phyloP scores from a whole-genome alignment of 2,113 vertebrate species.

The Hirundichthys speculiger region DNA sequence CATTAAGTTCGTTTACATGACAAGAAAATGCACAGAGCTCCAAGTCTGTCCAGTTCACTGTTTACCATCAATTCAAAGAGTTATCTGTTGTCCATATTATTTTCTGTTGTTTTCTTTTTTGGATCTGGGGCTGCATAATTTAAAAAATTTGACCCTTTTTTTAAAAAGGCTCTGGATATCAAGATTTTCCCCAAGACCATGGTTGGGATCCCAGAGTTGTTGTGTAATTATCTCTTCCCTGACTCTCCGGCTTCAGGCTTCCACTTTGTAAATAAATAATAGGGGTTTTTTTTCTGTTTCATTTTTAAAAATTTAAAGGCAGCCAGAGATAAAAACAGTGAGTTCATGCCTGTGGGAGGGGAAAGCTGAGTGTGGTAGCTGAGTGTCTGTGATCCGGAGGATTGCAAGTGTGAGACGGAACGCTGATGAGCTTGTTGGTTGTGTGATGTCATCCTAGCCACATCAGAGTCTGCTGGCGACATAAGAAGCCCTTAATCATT shows the following conservation, averaged over 20 bases:
- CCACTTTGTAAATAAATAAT: conserved; percentile 50
- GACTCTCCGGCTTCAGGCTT: conserved; percentile 21
- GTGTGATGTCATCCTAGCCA: conserved; percentile 58
- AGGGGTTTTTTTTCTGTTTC: neutral
- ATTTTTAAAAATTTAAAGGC: conserved; percentile 38
- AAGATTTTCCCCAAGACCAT: neutral
- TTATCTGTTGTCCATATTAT: too few relatives aligned
- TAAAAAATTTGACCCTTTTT: too few relatives aligned
- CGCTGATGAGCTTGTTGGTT: conserved; percentile 29
- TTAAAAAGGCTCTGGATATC: too few relatives aligned
- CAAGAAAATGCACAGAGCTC: too few relatives aligned
- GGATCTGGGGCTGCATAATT: too few relatives aligned
- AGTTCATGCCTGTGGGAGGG: neutral
- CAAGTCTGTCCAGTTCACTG: too few relatives aligned
- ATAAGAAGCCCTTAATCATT: conserved; percentile 70
- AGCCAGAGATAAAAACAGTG: conserved; percentile 38
- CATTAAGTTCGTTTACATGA: too few relatives aligned
- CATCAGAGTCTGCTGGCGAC: conserved; percentile 40
- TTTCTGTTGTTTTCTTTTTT: too few relatives aligned
- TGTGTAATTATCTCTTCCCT: conserved; percentile 10
- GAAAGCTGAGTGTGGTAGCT: conserved; percentile 12
- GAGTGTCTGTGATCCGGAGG: conserved; percentile 31
- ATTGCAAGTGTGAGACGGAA: conserved; percentile 50
- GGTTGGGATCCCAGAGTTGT: neutral
- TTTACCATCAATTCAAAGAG: too few relatives aligned